These are phyloP conservation scores for Acanthornis magna DNA, from an alignment of 2,797 vertebrate species.

Conservation along the genomic window DNA sequence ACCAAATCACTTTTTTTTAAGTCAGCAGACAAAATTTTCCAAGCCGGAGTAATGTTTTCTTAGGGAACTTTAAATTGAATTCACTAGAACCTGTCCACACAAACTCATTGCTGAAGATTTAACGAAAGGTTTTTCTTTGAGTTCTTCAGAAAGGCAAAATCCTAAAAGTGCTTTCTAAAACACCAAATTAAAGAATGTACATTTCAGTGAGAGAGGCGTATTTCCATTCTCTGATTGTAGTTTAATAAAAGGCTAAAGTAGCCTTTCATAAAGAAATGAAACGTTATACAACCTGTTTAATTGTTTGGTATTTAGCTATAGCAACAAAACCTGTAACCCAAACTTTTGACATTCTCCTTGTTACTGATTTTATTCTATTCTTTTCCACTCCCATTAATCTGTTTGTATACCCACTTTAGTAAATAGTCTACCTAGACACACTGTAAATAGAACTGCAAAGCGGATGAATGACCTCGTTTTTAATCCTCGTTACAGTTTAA, in stretches of 20 bases:
- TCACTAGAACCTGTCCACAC: background rate
- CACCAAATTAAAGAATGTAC: background rate
- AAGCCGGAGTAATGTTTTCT: background rate
- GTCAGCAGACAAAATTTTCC: background rate
- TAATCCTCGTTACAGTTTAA: conserved; percentile 50
- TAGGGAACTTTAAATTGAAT: background rate
- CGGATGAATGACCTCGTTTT: conserved; percentile 18
- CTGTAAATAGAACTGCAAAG: conserved; percentile 28
- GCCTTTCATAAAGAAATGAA: background rate
- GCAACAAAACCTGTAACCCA: background rate
- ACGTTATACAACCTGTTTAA: background rate
- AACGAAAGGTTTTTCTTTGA: background rate
- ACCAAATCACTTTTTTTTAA: background rate
- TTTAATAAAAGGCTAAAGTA: background rate
- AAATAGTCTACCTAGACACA: background rate
- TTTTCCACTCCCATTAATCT: conserved; percentile 1
- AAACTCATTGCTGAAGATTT: background rate
- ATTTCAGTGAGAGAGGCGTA: background rate
- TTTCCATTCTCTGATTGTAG: background rate
- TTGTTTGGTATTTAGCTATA: background rate
- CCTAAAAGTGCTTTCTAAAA: background rate
- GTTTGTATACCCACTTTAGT: background rate
- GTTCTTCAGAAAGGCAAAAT: background rate
- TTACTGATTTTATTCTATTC: background rate
- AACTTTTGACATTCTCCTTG: background rate